Percentiles rank a stretch among this genome's conserved stretches.
Conservation (phyloP, 2,113 vertebrate species). For the Thunnus thynnus region DNA sequence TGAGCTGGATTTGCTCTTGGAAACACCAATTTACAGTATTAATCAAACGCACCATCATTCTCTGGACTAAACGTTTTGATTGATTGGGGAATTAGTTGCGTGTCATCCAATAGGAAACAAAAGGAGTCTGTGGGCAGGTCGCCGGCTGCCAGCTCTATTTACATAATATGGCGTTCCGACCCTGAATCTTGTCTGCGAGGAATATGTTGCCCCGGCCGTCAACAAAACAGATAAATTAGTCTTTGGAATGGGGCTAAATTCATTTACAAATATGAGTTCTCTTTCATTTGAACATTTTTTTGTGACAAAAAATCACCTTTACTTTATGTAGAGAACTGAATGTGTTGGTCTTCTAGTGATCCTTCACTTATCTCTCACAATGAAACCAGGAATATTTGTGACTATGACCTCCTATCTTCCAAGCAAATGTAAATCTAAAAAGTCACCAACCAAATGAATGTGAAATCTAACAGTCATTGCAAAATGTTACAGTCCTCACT, state of each 20-base stretch:
- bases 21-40: slow-evolving; percentile 11
- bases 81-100: slow-evolving; percentile 27
- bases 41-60: slow-evolving; percentile 1
- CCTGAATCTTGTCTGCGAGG: slow-evolving; percentile 40
- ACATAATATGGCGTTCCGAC: rapidly evolving
- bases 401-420: no score
- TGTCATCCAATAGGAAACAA: slow-evolving; percentile 39
- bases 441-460: neutral
- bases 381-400: no score
- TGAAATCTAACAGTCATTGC: neutral
- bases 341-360: no score
- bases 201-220: rapidly evolving
- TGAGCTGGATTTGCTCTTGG: neutral
- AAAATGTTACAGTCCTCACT: no score
- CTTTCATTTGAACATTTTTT: neutral
- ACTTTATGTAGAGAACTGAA: no score
- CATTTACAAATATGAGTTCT: neutral
- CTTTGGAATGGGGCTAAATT: neutral
- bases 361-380: no score
- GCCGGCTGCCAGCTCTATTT: neutral
- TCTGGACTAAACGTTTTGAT: slow-evolving; percentile 3
- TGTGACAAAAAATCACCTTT: no score
- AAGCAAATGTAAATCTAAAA: neutral
- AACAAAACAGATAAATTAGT: neutral
- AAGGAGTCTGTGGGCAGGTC: slow-evolving; percentile 1